Conservation (phyloP, 2,797 vertebrate species). For the Lagodon rhomboides region DNA sequence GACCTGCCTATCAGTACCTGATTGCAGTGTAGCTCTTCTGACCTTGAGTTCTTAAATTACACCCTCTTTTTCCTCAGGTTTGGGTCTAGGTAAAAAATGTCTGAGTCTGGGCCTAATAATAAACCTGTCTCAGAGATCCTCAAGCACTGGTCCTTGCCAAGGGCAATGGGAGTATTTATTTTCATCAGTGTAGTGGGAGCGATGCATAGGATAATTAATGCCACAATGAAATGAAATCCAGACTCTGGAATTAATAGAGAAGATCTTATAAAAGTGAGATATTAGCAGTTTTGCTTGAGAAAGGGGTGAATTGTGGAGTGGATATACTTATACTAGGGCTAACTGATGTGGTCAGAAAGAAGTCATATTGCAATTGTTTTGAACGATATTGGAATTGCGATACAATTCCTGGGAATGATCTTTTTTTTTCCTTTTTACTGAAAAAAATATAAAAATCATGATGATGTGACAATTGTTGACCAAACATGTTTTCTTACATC, state of each 20-base stretch:
- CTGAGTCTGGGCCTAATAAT: slow-evolving; percentile 40
- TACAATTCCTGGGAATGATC: too few relatives aligned
- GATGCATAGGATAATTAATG: slow-evolving; percentile 1
- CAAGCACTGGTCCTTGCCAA: slow-evolving; percentile 23
- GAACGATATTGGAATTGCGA: too few relatives aligned
- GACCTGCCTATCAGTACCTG: slow-evolving; percentile 51
- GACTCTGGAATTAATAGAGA: neutral
- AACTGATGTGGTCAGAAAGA: too few relatives aligned
- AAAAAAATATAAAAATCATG: too few relatives aligned
- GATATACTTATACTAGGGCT: too few relatives aligned
- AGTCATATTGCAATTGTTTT: too few relatives aligned
- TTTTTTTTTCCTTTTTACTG: too few relatives aligned
- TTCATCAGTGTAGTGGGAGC: slow-evolving; percentile 16
- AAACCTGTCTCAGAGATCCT: slow-evolving; percentile 47
- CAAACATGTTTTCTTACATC: too few relatives aligned
- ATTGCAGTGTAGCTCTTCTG: slow-evolving; percentile 55
- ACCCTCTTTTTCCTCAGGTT: slow-evolving; percentile 32
- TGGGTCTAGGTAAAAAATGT: slow-evolving; percentile 51
- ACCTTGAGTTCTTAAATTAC: slow-evolving; percentile 62
- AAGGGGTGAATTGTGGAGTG: neutral
- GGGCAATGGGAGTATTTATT: slow-evolving; percentile 24
- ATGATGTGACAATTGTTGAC: too few relatives aligned
- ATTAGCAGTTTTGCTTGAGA: neutral
- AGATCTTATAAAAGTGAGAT: neutral
- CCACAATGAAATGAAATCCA: neutral